Conservation (phyloP, 2,888 invertebrate species). For the Hemicrepidius hirtus region DNA sequence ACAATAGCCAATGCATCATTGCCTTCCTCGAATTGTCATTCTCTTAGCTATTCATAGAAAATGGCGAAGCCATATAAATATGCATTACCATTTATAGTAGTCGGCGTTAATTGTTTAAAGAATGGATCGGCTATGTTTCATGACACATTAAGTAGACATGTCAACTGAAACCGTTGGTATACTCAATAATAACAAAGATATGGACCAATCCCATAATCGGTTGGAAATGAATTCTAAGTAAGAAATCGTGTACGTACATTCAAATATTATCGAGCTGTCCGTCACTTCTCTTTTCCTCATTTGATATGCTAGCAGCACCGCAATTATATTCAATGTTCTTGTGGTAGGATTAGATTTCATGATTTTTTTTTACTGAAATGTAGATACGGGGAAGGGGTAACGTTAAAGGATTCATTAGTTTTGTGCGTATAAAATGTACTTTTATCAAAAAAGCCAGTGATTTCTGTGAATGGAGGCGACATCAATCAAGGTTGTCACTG, state of each 20-base stretch:
- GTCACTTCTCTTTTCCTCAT: slow-evolving; percentile 38
- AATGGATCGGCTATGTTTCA: not conserved
- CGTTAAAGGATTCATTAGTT: slow-evolving; percentile 41
- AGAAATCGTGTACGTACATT: slow-evolving; percentile 46
- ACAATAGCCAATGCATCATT: slow-evolving; percentile 40
- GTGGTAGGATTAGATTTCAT: slow-evolving; percentile 28
- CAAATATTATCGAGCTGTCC: slow-evolving; percentile 45
- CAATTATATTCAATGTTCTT: slow-evolving; percentile 39
- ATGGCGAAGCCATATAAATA: slow-evolving; percentile 15
- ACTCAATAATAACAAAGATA: slow-evolving; percentile 36
- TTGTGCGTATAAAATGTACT: slow-evolving; percentile 42
- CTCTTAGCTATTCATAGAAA: slow-evolving; percentile 15
- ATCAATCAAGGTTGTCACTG: slow-evolving; percentile 76
- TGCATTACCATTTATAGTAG: slow-evolving; percentile 10
- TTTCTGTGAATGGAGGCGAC: slow-evolving; percentile 62
- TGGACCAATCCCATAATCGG: slow-evolving; percentile 35
- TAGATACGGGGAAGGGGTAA: slow-evolving; percentile 33
- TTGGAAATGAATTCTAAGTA: slow-evolving; percentile 44
- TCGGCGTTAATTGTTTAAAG: slow-evolving; percentile 29
- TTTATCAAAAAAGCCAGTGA: slow-evolving; percentile 45
- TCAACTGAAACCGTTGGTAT: slow-evolving; percentile 15
- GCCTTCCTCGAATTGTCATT: slow-evolving; percentile 37
- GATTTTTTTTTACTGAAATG: slow-evolving; percentile 31
- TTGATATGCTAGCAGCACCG: slow-evolving; percentile 29
- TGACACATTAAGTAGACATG: slow-evolving; percentile 8